Conservation (phyloP, 1,140 invertebrate species). For the Penaeus vannamei region DNA sequence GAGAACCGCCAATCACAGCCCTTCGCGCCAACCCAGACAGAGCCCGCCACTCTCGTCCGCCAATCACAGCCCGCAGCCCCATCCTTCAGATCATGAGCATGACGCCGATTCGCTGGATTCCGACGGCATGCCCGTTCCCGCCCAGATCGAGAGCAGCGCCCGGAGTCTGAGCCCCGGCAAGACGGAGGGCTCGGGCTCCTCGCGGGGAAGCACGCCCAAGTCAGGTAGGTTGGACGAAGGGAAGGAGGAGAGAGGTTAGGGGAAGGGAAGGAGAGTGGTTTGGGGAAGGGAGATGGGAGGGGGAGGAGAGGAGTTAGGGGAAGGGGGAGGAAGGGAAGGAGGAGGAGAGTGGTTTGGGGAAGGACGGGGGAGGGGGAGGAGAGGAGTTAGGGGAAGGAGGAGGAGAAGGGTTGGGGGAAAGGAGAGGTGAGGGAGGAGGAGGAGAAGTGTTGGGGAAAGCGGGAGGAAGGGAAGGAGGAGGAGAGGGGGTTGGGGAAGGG, state of each 20-base stretch:
- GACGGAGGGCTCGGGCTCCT: slow-evolving; percentile 57
- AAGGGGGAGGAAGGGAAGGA: not conserved
- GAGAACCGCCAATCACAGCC: not conserved
- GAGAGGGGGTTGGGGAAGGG: not conserved
- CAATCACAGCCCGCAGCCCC: slow-evolving; percentile 41
- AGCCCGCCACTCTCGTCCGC: not conserved
- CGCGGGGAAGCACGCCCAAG: slow-evolving; percentile 56
- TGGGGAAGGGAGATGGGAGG: too few species aligned
- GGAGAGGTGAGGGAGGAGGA: not conserved
- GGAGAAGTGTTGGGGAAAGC: not conserved
- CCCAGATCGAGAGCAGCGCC: slow-evolving; percentile 45
- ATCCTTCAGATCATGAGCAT: slow-evolving; percentile 41
- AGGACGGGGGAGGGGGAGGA: too few species aligned
- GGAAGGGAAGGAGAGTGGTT: not conserved
- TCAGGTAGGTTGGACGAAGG: slow-evolving; percentile 37
- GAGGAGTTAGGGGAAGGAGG: not conserved
- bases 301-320: not conserved
- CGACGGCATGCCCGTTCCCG: slow-evolving; percentile 45
- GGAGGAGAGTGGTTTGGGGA: too few species aligned
- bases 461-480: not conserved
- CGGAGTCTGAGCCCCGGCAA: slow-evolving; percentile 48
- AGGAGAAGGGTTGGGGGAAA: not conserved
- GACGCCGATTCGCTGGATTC: slow-evolving; percentile 56
- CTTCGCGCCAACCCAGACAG: not conserved
- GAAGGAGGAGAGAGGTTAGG: not conserved